Evolutionary conservation across 1,140 invertebrate species (phyloP), one percentile per base, ranked within the genome.

Genomic region (Eupristina koningsbergeri): DNA sequence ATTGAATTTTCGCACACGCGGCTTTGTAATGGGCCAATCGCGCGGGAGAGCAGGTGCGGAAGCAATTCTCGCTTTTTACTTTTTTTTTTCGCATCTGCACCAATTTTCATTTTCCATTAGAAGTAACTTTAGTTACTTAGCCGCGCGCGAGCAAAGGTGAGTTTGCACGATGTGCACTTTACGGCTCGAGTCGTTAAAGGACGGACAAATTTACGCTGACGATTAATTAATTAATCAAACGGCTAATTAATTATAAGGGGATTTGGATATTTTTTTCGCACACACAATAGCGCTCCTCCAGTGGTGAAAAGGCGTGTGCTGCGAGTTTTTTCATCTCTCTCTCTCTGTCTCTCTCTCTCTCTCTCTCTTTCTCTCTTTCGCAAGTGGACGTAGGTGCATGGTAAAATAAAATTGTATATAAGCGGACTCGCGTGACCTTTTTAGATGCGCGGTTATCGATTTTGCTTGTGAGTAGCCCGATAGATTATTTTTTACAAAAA

Each of bases 401-500:
- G 63, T 45, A 34, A 83, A 47, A 53, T 45, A 83, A 83, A 82
- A 77, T 77, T 58, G 29, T 53, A 53, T 58, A 47, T 64, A 69
- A 77, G 74, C 76, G 67, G 74, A 53, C 63, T 77, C 39, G 45
- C 15, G 50, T 64, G 82, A 83, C 82, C 76, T 83, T 83, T 83
- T 83, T 78, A 77, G 45, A 80, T 73, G 64, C 75, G 76, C 76
- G 64, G 82, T 71, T 83, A 84, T 84, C 82, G 82, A 84, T 84
- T 80, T 84, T 78, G 34, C 81, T 77, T 53, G 47, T 61, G 58
- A 82, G 61, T 31, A 61, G 71, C 13, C 45, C 41, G 45, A 80
- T 79, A 79, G 39, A 64, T 79, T 61, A 78, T 41, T 80, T 31
- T 80, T 67, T 41, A 71, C 41, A 41, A 39, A 41, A 71, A 31